These are phyloP conservation scores for Urocitellus parryii DNA, from an alignment of 2,113 vertebrate species.

Conservation along the genomic window DNA sequence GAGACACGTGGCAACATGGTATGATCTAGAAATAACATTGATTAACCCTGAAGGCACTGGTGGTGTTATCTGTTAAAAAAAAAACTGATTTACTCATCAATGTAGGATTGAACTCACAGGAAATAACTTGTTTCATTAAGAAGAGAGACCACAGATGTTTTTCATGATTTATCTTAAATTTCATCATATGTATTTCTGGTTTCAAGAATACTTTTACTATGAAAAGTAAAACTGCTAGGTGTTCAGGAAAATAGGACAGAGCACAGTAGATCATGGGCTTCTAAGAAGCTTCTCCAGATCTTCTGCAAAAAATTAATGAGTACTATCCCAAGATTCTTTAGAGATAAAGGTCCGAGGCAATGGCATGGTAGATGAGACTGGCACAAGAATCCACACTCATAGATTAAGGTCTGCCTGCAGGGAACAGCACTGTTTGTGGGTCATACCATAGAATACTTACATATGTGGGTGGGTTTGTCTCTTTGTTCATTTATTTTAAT, in stretches of 20 bases:
- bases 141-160: not conserved
- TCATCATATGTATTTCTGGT: constrained; percentile 25
- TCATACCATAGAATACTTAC: not conserved
- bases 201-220: not conserved
- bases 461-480: not conserved
- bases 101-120: not conserved
- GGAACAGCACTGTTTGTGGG: not conserved
- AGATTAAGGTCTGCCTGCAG: not conserved
- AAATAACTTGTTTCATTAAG: not conserved
- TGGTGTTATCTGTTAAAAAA: not conserved
- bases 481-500: not conserved
- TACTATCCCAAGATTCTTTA: not conserved
- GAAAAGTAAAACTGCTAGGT: constrained; percentile 20
- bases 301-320: not conserved
- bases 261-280: not conserved
- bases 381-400: not conserved
- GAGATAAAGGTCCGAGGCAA: not conserved
- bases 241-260: not conserved
- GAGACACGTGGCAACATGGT: not conserved
- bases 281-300: not conserved
- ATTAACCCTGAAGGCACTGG: not conserved
- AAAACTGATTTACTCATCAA: not conserved
- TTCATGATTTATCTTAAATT: constrained; percentile 21
- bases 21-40: not conserved
- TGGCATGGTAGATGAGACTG: fast-evolving